Conservation (phyloP, 2,113 vertebrate species). For the Serinus canaria region DNA sequence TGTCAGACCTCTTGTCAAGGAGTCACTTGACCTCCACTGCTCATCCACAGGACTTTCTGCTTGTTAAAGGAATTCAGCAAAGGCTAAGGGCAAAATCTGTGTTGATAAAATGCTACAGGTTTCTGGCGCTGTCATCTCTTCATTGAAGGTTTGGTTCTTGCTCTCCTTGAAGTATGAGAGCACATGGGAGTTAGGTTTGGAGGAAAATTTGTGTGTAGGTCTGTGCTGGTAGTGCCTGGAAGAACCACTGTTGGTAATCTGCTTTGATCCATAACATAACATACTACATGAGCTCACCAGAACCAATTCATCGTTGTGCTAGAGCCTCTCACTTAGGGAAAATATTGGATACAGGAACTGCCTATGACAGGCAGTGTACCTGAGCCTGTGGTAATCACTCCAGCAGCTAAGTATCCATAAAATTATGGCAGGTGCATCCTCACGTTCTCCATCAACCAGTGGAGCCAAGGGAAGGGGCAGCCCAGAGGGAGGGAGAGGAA, state of each 20-base stretch:
- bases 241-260: neutral
- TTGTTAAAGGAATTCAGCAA: neutral
- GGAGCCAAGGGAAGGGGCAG: neutral
- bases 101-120: neutral
- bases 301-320: accelerated
- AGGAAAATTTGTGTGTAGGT: neutral
- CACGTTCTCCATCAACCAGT: neutral
- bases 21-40: neutral
- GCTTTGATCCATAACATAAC: neutral
- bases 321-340: neutral
- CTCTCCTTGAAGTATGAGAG: neutral
- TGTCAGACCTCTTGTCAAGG: neutral
- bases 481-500: neutral
- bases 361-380: neutral
- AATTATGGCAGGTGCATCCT: neutral
- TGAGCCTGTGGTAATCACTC: neutral
- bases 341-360: neutral
- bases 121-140: neutral
- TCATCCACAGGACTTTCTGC: neutral
- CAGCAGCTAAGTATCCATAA: neutral
- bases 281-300: neutral
- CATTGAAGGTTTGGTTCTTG: neutral
- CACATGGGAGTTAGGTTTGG: neutral
- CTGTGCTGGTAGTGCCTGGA: neutral
- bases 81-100: neutral